Percentiles rank a stretch among this genome's conserved stretches.
Conservation (phyloP, 2,113 vertebrate species). For the Mixornis gularis region DNA sequence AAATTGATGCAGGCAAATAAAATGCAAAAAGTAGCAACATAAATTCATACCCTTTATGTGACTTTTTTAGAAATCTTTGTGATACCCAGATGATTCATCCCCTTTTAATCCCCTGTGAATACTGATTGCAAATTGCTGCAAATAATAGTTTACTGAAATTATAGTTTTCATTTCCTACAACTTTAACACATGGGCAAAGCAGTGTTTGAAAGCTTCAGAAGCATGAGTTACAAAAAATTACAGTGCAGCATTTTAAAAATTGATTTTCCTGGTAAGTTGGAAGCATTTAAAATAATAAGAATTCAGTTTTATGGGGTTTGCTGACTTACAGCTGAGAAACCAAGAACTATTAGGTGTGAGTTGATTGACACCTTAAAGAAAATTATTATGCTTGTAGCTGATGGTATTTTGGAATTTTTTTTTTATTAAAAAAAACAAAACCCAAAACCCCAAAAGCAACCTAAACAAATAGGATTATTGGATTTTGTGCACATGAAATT, state of each 20-base stretch:
- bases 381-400: background rate
- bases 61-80: background rate
- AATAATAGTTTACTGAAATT: background rate
- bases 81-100: background rate
- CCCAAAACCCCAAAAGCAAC: background rate
- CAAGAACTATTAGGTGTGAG: background rate
- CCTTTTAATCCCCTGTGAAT: background rate
- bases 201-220: background rate
- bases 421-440: background rate
- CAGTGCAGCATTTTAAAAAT: background rate
- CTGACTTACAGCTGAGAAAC: background rate
- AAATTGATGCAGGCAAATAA: background rate
- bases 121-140: background rate
- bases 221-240: background rate
- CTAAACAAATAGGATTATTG: background rate
- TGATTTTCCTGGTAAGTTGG: background rate
- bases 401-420: background rate
- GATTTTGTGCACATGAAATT: background rate
- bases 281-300: background rate
- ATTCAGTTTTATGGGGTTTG: background rate
- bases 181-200: background rate
- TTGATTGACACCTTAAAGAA: background rate
- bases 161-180: background rate
- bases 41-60: background rate
- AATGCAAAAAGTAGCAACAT: background rate